These are phyloP conservation scores for Eciton burchellii DNA, from an alignment of 1,140 invertebrate genomes.

Conservation along the genomic window DNA sequence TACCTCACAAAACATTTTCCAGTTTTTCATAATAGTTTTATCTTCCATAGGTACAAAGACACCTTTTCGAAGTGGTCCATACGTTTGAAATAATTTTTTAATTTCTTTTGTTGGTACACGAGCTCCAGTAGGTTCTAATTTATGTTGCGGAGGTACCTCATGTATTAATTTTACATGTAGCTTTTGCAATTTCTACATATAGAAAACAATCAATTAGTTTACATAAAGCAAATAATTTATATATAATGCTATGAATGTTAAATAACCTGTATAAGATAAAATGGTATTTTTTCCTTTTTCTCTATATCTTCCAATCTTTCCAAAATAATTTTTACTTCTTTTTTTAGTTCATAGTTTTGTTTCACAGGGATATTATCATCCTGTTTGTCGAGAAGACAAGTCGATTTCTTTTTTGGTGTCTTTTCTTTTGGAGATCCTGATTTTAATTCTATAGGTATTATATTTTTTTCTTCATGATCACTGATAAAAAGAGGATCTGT, in stretches of 20 bases:
- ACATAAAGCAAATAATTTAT: slow-evolving; percentile 16
- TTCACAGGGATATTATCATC: slow-evolving; percentile 3
- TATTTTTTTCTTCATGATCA: not conserved
- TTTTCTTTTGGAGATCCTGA: not conserved
- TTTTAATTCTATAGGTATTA: not conserved
- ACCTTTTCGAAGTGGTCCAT: slow-evolving; percentile 74
- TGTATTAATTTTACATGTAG: slow-evolving; percentile 75
- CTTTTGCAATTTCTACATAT: slow-evolving; percentile 71
- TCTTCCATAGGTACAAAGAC: slow-evolving; percentile 75
- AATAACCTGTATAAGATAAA: slow-evolving; percentile 29
- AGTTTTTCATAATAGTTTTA: slow-evolving; percentile 78
- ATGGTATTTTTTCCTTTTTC: slow-evolving; percentile 26
- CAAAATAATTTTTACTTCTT: slow-evolving; percentile 7
- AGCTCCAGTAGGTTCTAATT: slow-evolving; percentile 73
- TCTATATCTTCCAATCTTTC: slow-evolving; percentile 31
- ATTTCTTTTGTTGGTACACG: slow-evolving; percentile 50
- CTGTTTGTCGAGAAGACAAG: not conserved
- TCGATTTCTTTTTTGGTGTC: not conserved
- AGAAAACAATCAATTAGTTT: slow-evolving; percentile 28
- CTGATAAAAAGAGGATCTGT: slow-evolving; percentile 60
- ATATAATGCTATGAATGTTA: not conserved
- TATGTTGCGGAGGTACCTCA: slow-evolving; percentile 78
- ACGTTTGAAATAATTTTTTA: slow-evolving; percentile 70
- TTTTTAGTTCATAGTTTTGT: not conserved
- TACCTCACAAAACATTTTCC: slow-evolving; percentile 82